Evolutionary conservation across 2,797 vertebrate genomes (phyloP).

Genomic region (Acomys russatus): DNA sequence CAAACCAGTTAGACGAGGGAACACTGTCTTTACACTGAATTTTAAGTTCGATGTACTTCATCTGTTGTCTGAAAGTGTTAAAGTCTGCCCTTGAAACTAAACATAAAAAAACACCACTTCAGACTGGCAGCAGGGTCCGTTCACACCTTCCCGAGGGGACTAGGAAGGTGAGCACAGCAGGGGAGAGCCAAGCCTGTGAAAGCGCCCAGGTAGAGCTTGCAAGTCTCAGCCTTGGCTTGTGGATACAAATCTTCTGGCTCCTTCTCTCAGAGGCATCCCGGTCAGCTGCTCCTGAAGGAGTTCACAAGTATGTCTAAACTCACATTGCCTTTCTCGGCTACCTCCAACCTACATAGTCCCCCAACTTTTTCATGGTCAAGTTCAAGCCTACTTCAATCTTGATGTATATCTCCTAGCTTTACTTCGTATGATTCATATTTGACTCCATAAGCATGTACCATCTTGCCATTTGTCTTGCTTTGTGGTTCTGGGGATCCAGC

Average conservation of each 20-base stretch:
- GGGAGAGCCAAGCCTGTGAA: neutral
- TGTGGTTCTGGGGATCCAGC: neutral
- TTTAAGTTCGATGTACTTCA: neutral
- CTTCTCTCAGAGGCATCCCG: constrained; percentile 8
- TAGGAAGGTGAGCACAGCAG: neutral
- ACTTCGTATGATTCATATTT: neutral
- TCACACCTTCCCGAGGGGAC: constrained; percentile 3
- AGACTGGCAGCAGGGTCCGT: neutral
- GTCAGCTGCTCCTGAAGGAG: neutral
- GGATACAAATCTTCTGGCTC: neutral
- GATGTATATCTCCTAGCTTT: neutral
- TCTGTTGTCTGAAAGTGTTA: neutral
- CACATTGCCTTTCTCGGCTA: constrained; percentile 14
- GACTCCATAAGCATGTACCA: neutral
- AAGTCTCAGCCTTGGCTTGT: neutral
- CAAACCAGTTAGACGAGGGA: constrained; percentile 28
- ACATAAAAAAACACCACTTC: constrained; percentile 7
- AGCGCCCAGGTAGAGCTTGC: neutral
- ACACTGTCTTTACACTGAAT: neutral
- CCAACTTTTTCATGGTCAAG: constrained; percentile 25
- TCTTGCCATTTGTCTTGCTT: neutral
- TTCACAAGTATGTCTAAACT: constrained; percentile 50
- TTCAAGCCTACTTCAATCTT: constrained; percentile 31
- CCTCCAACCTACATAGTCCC: neutral
- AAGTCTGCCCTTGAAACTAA: neutral